Evolutionary conservation across 2,113 vertebrate genomes (phyloP).

Genomic region (Tapirus terrestris): DNA sequence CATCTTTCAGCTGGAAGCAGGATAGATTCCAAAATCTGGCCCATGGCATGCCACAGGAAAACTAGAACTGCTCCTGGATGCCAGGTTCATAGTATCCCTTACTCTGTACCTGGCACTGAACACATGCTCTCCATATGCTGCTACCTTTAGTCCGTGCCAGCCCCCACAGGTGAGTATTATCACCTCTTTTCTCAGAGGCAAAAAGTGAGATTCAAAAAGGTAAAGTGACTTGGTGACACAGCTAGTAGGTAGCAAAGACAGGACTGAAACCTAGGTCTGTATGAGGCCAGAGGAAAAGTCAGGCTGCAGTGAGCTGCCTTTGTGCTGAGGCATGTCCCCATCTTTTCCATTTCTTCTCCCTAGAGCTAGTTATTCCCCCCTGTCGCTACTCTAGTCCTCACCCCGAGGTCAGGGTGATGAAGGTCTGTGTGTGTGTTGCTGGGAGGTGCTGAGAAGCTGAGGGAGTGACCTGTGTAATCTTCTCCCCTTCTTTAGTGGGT

Average conservation of each 20-base stretch:
- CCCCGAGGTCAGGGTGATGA: neutral
- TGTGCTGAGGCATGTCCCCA: accelerated
- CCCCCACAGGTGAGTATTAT: neutral
- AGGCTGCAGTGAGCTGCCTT: neutral
- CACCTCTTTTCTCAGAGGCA: neutral
- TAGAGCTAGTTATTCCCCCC: neutral
- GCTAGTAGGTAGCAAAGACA: neutral
- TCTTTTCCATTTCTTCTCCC: neutral
- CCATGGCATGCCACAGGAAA: neutral
- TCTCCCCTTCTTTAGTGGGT: neutral
- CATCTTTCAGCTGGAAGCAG: neutral
- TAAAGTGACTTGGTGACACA: neutral
- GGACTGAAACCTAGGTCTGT: neutral
- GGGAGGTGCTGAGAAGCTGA: neutral
- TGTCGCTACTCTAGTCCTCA: no score
- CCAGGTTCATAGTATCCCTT: neutral
- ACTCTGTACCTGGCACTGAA: neutral
- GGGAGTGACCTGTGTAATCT: neutral
- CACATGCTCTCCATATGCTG: accelerated
- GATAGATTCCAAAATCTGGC: neutral
- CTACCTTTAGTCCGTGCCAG: accelerated
- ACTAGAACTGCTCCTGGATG: neutral
- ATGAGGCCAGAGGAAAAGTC: neutral
- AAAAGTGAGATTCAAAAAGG: neutral
- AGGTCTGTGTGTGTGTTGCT: neutral